These are phyloP conservation scores for Cactoblastis cactorum DNA, from an alignment of 2,888 invertebrate genomes.

Conservation along the genomic window DNA sequence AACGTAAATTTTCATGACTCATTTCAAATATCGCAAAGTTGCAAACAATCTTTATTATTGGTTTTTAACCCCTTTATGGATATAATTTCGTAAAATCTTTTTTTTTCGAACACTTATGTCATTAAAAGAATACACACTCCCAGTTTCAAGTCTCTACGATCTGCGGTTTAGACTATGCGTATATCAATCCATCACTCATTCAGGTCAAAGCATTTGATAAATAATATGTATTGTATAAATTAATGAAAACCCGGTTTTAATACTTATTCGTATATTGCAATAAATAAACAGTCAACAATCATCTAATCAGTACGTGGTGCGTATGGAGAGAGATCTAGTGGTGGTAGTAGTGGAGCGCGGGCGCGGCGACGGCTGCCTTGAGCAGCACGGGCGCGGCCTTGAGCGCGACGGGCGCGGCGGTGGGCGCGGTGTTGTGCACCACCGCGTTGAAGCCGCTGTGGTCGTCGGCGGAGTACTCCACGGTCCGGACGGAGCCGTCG, in stretches of 20 bases:
- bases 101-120: too few relatives aligned
- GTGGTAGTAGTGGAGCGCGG: constrained; percentile 29
- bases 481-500: constrained; percentile 60
- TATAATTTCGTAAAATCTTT: too few relatives aligned
- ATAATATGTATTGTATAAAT: too few relatives aligned
- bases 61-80: too few relatives aligned
- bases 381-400: constrained; percentile 26
- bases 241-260: constrained; percentile 12
- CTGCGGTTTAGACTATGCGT: too few relatives aligned
- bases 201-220: too few relatives aligned
- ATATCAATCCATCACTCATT: too few relatives aligned
- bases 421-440: constrained; percentile 42
- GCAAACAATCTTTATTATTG: too few relatives aligned
- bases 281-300: constrained; percentile 15
- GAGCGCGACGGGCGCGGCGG: constrained; percentile 33
- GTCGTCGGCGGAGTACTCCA: constrained; percentile 62
- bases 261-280: constrained; percentile 16
- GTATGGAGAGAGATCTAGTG: constrained; percentile 20
- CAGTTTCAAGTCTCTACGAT: too few relatives aligned
- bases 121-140: too few relatives aligned
- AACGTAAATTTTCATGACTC: too few relatives aligned
- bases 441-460: constrained; percentile 46
- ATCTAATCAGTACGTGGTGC: constrained; percentile 8
- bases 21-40: too few relatives aligned
- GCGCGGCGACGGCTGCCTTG: constrained; percentile 23